Evolutionary conservation across 2,888 invertebrate species (phyloP).

Genomic region (Miltochrista miniata): DNA sequence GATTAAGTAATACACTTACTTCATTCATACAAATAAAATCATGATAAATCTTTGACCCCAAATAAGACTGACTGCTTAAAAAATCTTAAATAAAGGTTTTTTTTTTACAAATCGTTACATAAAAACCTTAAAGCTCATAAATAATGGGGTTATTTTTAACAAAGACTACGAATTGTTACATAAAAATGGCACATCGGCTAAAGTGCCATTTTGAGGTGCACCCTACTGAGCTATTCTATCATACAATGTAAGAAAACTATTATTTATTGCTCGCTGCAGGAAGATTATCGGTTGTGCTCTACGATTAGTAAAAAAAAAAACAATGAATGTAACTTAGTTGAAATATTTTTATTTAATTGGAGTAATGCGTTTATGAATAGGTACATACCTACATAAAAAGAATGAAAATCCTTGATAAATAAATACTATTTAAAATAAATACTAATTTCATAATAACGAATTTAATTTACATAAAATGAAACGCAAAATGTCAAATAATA

Average conservation of each 20-base stretch:
- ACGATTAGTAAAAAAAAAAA: too few relatives aligned
- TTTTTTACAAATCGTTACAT: constrained; percentile 11
- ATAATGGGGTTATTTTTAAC: constrained; percentile 4
- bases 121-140: constrained; percentile 1
- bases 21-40: not conserved
- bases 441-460: too few relatives aligned
- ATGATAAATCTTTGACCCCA: not conserved
- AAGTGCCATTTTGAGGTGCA: constrained; percentile 4
- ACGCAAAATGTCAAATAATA: too few relatives aligned
- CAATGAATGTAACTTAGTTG: too few relatives aligned
- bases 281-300: too few relatives aligned
- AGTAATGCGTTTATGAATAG: too few relatives aligned
- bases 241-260: constrained; percentile 24
- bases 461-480: too few relatives aligned
- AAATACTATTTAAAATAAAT: too few relatives aligned
- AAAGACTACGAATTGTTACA: constrained; percentile 14
- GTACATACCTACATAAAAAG: too few relatives aligned
- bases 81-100: constrained; percentile 4
- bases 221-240: constrained; percentile 27
- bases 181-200: constrained; percentile 10
- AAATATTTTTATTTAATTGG: too few relatives aligned
- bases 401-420: too few relatives aligned
- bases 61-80: not conserved
- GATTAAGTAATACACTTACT: not conserved
- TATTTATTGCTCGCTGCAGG: not conserved